phyloP scores from a whole-genome alignment of 2,797 vertebrate genomes.

The Schizopygopsis pylzovi region DNA sequence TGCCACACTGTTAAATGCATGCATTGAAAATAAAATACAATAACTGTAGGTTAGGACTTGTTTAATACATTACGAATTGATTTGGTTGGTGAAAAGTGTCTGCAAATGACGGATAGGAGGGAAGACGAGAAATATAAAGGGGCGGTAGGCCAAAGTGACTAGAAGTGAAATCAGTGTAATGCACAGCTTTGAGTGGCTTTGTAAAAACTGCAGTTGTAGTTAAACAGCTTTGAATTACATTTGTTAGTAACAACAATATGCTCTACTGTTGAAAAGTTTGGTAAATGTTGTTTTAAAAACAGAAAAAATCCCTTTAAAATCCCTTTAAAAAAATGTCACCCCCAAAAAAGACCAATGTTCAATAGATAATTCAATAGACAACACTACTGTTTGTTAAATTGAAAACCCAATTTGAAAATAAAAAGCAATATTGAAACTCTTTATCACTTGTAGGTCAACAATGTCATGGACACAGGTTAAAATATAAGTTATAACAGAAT shows the following conservation, averaged over 20 bases:
- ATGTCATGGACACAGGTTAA: too few relatives aligned
- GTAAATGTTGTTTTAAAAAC: too few relatives aligned
- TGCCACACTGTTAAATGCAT: not conserved
- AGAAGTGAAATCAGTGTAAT: not conserved
- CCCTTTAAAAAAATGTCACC: too few relatives aligned
- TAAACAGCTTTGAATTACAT: not conserved
- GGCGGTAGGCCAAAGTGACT: not conserved
- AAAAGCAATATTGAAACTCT: too few relatives aligned
- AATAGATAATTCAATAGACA: too few relatives aligned
- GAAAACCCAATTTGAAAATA: not conserved
- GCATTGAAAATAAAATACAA: not conserved
- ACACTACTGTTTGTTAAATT: too few relatives aligned
- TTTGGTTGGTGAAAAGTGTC: not conserved
- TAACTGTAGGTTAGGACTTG: not conserved
- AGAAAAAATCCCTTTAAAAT: too few relatives aligned
- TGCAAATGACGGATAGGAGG: constrained; percentile 21
- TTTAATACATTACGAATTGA: not conserved
- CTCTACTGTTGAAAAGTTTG: not conserved
- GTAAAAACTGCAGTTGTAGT: not conserved
- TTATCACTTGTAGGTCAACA: too few relatives aligned
- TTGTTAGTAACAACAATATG: not conserved
- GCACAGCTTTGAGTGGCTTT: not conserved
- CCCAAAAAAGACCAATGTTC: too few relatives aligned
- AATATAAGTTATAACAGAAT: not conserved
- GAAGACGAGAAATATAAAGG: constrained; percentile 64